Evolutionary conservation across 2,113 vertebrate genomes (phyloP), one percentile per base, ranked within the genome.

Genomic region (Oncorhynchus keta): DNA sequence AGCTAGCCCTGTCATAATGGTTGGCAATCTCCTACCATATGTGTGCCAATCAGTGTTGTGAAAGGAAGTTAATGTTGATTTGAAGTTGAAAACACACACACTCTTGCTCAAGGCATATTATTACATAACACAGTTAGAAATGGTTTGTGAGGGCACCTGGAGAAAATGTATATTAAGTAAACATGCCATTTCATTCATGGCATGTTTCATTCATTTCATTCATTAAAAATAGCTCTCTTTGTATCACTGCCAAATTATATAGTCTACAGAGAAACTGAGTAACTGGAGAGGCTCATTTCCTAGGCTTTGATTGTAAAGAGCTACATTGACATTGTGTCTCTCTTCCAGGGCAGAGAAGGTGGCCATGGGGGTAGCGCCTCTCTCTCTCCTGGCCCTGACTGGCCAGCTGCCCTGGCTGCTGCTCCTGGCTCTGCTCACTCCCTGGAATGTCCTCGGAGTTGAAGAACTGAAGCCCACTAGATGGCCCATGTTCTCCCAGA

Each of bases 401-500:
- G 79, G 55, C 69, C 76, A 76, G 59, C 72, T 78, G 76, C 80
- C 61, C 24, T 82, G 77, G 75, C 72, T 45, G 39, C 39, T 81
- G 62, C 55, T 92, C 55, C 76, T 93, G 39, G 74, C 83, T 66
- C 75, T 90, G 55, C 78, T 89, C n/a, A 76, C 79, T 66, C 76
- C 84, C 1, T 87, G 87, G 85, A 84, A 80, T 49, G 81, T 85
- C 72, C 28, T 89, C 32, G 80, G 81, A 76, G 89, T 89, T 55
- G 84, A 88, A 64, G 89, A 93, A 48, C 39, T 88, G 80, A 93
- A 93, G 84, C 87, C 88, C 83, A 92, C 93, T 75, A 88, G 85
- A 84, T 92, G 88, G 91, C 95, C 95, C 7, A 83, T 95, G 65
- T 90, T 93, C 66, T 85, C 91, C 69, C 83, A 91, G 76, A 93